These are phyloP conservation scores for Drosophila nigritarsus DNA, from an alignment of 2,888 invertebrate genomes.

Conservation along the genomic window DNA sequence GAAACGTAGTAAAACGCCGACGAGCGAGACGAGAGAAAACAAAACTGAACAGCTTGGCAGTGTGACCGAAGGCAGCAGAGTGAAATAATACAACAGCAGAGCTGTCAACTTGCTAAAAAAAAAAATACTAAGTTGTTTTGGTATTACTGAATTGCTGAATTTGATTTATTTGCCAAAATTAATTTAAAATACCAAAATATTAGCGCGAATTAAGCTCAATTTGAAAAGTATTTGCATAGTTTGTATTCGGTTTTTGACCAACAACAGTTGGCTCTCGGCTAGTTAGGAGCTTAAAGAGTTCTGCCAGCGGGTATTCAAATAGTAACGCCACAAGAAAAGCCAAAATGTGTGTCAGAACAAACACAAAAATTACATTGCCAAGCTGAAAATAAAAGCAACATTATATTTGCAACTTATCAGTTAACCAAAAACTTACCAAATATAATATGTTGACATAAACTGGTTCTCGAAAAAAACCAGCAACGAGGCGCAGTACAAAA, in stretches of 20 bases:
- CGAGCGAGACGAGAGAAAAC: slow-evolving; percentile 70
- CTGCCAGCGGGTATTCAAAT: slow-evolving; percentile 75
- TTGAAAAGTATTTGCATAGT: slow-evolving; percentile 17
- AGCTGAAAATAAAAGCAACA: slow-evolving; percentile 29
- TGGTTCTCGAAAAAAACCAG: slow-evolving; percentile 71
- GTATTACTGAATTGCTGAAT: not conserved
- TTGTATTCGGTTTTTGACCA: not conserved
- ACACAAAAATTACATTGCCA: slow-evolving; percentile 54
- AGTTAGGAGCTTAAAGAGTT: slow-evolving; percentile 50
- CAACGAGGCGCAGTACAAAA: slow-evolving; percentile 63
- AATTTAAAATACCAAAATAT: not conserved
- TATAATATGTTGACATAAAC: slow-evolving; percentile 65
- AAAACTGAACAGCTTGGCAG: slow-evolving; percentile 54
- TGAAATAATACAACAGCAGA: slow-evolving; percentile 24
- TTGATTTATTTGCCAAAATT: not conserved
- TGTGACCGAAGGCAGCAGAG: slow-evolving; percentile 17
- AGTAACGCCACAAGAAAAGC: slow-evolving; percentile 70
- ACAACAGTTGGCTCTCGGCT: slow-evolving; percentile 16
- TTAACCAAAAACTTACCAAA: slow-evolving; percentile 66
- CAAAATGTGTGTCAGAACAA: slow-evolving; percentile 64
- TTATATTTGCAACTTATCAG: not conserved
- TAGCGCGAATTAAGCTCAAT: slow-evolving; percentile 24
- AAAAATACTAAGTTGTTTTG: slow-evolving; percentile 14
- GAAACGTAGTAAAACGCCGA: slow-evolving; percentile 77
- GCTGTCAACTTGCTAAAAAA: slow-evolving; percentile 10